Conservation (phyloP, 2,797 vertebrate genomes). For the Ptychadena robeensis region DNA sequence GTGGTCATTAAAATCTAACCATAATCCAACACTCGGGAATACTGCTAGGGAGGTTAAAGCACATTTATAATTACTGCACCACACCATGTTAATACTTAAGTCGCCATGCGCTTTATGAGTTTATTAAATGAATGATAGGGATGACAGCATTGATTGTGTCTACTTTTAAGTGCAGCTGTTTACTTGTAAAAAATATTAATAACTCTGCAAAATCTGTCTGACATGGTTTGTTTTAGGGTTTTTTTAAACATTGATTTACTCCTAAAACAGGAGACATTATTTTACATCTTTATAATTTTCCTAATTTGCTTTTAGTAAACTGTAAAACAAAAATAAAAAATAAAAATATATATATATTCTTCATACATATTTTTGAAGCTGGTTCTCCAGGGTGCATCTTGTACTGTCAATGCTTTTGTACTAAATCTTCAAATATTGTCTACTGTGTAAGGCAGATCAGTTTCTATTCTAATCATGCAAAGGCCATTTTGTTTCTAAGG, state of each 20-base stretch:
- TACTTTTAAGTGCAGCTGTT: constrained; percentile 32
- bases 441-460: constrained; percentile 87
- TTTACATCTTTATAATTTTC: constrained; percentile 72
- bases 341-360: constrained; percentile 79
- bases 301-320: constrained; percentile 92
- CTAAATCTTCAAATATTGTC: constrained; percentile 87
- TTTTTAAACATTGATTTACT: constrained; percentile 9
- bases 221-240: constrained; percentile 15
- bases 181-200: constrained; percentile 57
- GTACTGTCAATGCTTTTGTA: constrained; percentile 91
- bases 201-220: constrained; percentile 25
- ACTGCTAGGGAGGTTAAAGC: too few relatives aligned
- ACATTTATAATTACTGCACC: background rate
- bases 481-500: constrained; percentile 87
- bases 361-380: constrained; percentile 93
- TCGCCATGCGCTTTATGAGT: constrained; percentile 8
- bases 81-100: constrained; percentile 14
- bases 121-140: constrained; percentile 52
- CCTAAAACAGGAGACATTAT: background rate
- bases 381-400: constrained; percentile 95
- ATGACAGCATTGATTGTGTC: constrained; percentile 61
- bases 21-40: too few relatives aligned
- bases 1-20: too few relatives aligned
- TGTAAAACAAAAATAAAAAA: constrained; percentile 74
- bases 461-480: constrained; percentile 83